Conservation (phyloP, 2,888 invertebrate species). For the Ecliptopera silaceata region DNA sequence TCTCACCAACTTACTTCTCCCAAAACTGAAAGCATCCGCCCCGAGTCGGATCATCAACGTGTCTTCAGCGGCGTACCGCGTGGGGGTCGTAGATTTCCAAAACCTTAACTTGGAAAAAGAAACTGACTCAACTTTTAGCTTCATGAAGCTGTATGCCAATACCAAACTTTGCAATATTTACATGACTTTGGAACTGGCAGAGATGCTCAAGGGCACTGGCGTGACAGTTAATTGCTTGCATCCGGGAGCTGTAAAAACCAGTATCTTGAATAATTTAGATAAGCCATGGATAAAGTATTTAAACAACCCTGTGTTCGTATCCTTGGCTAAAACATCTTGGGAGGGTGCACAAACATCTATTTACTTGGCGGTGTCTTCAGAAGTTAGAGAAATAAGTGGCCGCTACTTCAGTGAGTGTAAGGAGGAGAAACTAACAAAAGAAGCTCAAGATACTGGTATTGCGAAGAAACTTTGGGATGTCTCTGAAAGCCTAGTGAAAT, state of each 20-base stretch:
- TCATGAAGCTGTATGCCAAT: conserved; percentile 53
- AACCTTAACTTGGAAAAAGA: conserved; percentile 53
- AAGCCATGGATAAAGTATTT: conserved; percentile 46
- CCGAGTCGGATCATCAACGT: conserved; percentile 72
- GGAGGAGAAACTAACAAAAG: conserved; percentile 58
- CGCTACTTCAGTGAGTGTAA: conserved; percentile 84
- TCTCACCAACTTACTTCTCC: conserved; percentile 84
- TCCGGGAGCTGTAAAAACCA: conserved; percentile 87
- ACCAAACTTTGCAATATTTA: conserved; percentile 88
- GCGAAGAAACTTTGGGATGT: conserved; percentile 85
- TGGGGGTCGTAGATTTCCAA: conserved; percentile 52
- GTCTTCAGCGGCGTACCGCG: conserved; percentile 55
- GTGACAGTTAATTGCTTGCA: conserved; percentile 91
- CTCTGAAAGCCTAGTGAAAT: conserved; percentile 63
- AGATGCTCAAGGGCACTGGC: conserved; percentile 85
- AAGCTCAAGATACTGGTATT: conserved; percentile 72
- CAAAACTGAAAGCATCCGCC: conserved; percentile 63
- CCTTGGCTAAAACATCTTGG: conserved; percentile 52
- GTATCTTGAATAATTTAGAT: conserved; percentile 57
- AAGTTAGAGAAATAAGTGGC: conserved; percentile 82
- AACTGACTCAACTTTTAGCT: conserved; percentile 35
- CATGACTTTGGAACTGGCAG: conserved; percentile 86
- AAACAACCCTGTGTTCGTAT: conserved; percentile 70
- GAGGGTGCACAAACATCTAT: conserved; percentile 80
- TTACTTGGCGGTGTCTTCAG: conserved; percentile 78